These are phyloP conservation scores for Falco novaeseelandiae DNA, from an alignment of 2,797 vertebrate species.

Conservation along the genomic window DNA sequence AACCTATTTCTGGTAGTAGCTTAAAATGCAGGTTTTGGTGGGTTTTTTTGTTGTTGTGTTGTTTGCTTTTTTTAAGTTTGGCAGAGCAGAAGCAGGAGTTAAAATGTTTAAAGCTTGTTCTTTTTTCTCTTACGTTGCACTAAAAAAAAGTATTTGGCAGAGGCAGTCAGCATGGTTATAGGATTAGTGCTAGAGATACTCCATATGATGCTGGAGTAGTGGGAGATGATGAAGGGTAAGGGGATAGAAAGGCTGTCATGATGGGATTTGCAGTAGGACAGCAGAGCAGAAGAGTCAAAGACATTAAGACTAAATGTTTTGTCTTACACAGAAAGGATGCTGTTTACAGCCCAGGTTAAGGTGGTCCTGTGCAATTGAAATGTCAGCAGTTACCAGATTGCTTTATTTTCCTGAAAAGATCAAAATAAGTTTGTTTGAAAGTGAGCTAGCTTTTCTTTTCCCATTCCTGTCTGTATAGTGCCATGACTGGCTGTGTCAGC, in stretches of 20 bases:
- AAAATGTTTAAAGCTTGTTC: background rate
- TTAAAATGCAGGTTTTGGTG: background rate
- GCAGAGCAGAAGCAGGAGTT: background rate
- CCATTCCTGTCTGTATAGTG: background rate
- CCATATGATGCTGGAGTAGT: background rate
- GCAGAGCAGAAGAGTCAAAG: background rate
- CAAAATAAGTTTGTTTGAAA: background rate
- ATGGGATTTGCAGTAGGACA: background rate
- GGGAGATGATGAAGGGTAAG: too few relatives aligned
- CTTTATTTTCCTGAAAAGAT: background rate
- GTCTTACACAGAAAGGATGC: background rate
- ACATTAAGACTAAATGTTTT: background rate
- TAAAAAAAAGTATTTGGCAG: background rate
- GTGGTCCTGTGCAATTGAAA: background rate
- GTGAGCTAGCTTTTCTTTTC: background rate
- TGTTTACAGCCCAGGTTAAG: background rate
- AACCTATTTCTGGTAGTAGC: background rate
- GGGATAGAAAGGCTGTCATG: background rate
- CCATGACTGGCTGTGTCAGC: background rate
- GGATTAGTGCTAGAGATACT: background rate
- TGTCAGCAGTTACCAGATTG: background rate
- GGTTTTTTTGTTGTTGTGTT: too few relatives aligned
- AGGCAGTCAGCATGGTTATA: background rate
- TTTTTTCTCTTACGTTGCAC: background rate
- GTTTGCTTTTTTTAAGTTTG: background rate